Base-by-base conservation (phyloP, 2,888 invertebrate genomes). In the Rhaphigaster nebulosa region DNA sequence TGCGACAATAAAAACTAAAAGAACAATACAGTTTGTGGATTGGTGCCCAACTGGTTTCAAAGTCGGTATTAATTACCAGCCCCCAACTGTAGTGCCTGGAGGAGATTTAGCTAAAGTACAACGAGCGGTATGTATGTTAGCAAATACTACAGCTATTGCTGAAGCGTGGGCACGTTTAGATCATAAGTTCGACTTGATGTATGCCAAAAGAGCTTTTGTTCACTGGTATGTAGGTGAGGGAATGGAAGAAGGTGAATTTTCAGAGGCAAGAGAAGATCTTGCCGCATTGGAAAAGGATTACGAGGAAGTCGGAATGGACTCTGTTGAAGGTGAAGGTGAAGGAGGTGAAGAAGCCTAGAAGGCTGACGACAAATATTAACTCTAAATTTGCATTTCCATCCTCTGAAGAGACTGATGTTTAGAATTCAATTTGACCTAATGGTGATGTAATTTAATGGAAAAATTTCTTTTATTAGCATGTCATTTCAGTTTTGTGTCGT, bases 271-370 rank as follows among this genome's bases (percentile, higher is more conserved):
- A 54, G 95, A 95, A 93, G 95, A 95, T 93, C 94, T 95, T 93
- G 95, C 97, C 90, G 97, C 97, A 20, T 95, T 97, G 91, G 97
- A 97, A 95, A 97, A 97, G 95, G 97, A 97, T 93, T 96, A 97
- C 94, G 97, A 97, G 94, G 97, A 97, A 94, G 97, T 97, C 93
- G 97, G 97, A 94, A 96, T 97, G 96, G 97, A 97, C 94, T 97
- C 97, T 93, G 96, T 96, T 92, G 97, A 97, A 94, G 97, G 96
- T 90, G 97, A 97, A 93, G 96, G 96, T 92, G 97, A 97, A 93
- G 97, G 97, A 93, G 97, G 96, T 92, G 97, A 97, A 93, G 97
- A 97, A 94, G 96, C 96, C 94, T 96, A 96, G 50, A 23, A 54
- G 65, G 5, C 84, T 84, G 0, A 15, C 8, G 45, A 41, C 45